Percentiles rank a stretch among this genome's conserved stretches.
Evolutionary conservation across 2,888 invertebrate species (phyloP).

Genomic region (Neoitamus cyanurus): DNA sequence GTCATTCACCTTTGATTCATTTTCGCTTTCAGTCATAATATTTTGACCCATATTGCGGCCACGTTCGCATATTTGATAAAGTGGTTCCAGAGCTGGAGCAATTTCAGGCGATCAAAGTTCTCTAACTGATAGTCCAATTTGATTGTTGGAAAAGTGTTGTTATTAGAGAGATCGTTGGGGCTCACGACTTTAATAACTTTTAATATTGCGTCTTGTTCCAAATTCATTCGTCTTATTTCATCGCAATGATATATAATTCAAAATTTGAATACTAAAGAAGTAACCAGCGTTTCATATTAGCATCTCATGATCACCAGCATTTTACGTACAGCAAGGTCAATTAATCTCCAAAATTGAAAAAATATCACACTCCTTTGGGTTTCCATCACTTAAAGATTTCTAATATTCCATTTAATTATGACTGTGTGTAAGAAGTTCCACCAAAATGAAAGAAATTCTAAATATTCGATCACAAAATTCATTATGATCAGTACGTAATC

Average conservation of each 20-base stretch:
- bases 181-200: neutral
- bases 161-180: neutral
- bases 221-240: neutral
- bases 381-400: too few relatives aligned
- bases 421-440: too few relatives aligned
- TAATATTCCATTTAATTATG: too few relatives aligned
- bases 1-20: slow-evolving; percentile 43
- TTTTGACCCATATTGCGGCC: slow-evolving; percentile 42
- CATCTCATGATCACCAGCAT: too few relatives aligned
- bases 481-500: too few relatives aligned
- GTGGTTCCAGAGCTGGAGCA: neutral
- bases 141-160: neutral
- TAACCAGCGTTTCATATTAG: too few relatives aligned
- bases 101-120: neutral
- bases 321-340: too few relatives aligned
- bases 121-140: slow-evolving; percentile 28
- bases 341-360: too few relatives aligned
- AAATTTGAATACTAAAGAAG: neutral
- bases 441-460: too few relatives aligned
- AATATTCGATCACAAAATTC: too few relatives aligned
- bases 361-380: too few relatives aligned
- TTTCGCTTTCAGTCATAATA: slow-evolving; percentile 37
- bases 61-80: slow-evolving; percentile 36
- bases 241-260: neutral
- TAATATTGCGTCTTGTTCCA: neutral